A percentile compares a stretch with the other conserved stretches of the same genome.
Evolutionary conservation across 2,888 invertebrate species (phyloP).

Genomic region (Corbicula japonica): DNA sequence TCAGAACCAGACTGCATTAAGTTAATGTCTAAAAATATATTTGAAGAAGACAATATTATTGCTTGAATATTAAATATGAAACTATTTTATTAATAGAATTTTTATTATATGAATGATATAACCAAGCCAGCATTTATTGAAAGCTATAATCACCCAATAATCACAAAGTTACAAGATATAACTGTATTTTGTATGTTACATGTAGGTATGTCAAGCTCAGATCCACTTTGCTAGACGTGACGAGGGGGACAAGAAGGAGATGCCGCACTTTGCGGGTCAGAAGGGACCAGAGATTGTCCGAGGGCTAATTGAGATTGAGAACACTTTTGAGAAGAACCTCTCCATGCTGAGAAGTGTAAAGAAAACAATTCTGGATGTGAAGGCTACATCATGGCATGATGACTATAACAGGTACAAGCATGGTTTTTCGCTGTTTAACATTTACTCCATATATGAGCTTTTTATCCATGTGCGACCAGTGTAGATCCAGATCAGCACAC

Average conservation of each 20-base stretch:
- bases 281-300: conserved; percentile 86
- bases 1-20: no score
- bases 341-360: conserved; percentile 89
- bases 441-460: no score
- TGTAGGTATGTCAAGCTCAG: conserved; percentile 94
- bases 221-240: conserved; percentile 92
- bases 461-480: no score
- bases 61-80: no score
- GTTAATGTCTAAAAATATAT: no score
- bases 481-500: no score
- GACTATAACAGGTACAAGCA: conserved; percentile 88
- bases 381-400: conserved; percentile 92
- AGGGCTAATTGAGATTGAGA: conserved; percentile 89
- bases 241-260: conserved; percentile 90
- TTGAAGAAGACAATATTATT: no score
- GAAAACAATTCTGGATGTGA: conserved; percentile 87
- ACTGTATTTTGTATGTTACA: neutral
- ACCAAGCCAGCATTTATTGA: no score
- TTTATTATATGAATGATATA: no score
- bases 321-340: conserved; percentile 91
- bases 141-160: no score
- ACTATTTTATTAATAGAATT: no score
- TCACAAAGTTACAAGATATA: neutral
- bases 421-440: no score
- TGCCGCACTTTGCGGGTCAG: conserved; percentile 93